phyloP scores from a whole-genome alignment of 2,888 invertebrate genomes.

The Yponomeuta plumbellus region DNA sequence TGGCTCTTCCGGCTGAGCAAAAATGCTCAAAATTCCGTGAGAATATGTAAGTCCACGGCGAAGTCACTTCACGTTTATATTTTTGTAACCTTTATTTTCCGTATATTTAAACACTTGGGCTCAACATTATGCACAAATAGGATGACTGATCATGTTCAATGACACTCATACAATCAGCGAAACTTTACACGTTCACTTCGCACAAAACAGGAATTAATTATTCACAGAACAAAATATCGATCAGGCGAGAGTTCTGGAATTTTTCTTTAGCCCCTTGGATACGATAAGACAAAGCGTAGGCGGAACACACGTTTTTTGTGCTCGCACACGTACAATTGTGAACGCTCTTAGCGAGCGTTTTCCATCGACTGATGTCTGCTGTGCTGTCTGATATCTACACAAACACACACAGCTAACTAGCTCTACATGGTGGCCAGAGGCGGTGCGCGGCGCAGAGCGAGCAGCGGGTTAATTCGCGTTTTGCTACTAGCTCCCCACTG shows the following conservation, averaged over 20 bases:
- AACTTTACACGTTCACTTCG: slow-evolving; percentile 31
- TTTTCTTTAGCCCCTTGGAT: slow-evolving; percentile 28
- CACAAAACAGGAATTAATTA: slow-evolving; percentile 38
- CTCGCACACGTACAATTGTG: background rate
- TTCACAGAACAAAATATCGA: slow-evolving; percentile 43
- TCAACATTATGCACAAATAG: slow-evolving; percentile 54
- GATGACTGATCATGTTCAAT: slow-evolving; percentile 56
- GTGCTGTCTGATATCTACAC: background rate
- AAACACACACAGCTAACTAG: slow-evolving; percentile 7
- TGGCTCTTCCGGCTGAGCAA: slow-evolving; percentile 59
- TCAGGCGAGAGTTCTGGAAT: slow-evolving; percentile 36
- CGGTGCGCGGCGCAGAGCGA: background rate
- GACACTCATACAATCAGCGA: slow-evolving; percentile 34
- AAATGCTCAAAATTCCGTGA: background rate
- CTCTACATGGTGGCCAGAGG: background rate
- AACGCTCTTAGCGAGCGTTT: slow-evolving; percentile 44
- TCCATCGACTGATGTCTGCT: slow-evolving; percentile 27
- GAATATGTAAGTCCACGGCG: background rate
- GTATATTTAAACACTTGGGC: slow-evolving; percentile 27
- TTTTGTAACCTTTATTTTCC: background rate
- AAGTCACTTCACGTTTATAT: background rate
- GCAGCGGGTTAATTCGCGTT: background rate
- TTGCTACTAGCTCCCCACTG: background rate
- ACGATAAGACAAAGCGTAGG: slow-evolving; percentile 45
- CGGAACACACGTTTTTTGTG: slow-evolving; percentile 37